Base-by-base conservation (phyloP, 1,140 invertebrate genomes). In the Venturia canescens region DNA sequence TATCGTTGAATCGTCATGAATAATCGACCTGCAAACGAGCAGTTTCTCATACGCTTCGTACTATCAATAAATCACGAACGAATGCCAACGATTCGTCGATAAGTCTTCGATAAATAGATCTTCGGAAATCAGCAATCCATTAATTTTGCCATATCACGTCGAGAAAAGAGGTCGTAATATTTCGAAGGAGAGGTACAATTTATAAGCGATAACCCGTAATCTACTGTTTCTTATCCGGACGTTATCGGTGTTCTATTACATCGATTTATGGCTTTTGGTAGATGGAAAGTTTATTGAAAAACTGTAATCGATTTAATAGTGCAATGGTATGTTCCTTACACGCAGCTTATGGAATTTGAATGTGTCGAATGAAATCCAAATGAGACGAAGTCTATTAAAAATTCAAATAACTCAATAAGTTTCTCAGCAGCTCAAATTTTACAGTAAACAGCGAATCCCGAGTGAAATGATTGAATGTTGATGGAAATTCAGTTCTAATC, bases 1-100 rank as follows among this genome's bases (percentile, higher is more conserved):
- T 29, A 74, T 57, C 29, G 23, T 18, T 21, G n/a, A 44, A 57
- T 74, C 71, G 34, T 53, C 21, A 63, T 26, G 57, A 18, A 26
- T 48, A 50, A 48, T 29, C 57, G 71, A 74, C 71, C 71, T 53
- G 57, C 18, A 74, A 74, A 74, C 71, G 23, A 74, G 23, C 27
- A 72, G 15, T 72, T 29, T 15, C 48, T 27, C 34, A 4, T 44
- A 0, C 7, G 23, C 15, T 48, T 53, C 6, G 3, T 44, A n/a
- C 44, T 15, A 57, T 74, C 53, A 50, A 53, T 74, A 48, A 74
- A 50, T 50, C 48, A 53, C 57, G 18, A 44, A 44, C 38, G 3
- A 44, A 44, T 44, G 38, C 38, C 38, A 44, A 34, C 31, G 7
- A 34, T 34, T 34, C 31, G 31, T 34, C 31, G 3, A 18, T 70